Evolutionary conservation across 1,140 invertebrate genomes (phyloP).

Genomic region (Pseudomyrmex dendroicus): DNA sequence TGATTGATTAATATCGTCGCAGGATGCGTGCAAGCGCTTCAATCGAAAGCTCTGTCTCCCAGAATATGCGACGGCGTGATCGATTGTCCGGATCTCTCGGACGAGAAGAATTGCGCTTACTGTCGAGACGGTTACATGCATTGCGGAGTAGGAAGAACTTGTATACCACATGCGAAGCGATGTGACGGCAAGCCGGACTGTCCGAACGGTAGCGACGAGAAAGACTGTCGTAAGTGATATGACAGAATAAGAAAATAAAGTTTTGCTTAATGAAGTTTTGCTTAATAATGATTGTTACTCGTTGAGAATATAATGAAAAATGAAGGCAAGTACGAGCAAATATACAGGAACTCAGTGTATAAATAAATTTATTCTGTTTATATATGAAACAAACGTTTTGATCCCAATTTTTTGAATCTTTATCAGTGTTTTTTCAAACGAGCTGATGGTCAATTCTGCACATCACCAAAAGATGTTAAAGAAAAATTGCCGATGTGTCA

Average conservation of each 20-base stretch:
- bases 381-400: too few species aligned
- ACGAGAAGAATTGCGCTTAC: conserved; percentile 92
- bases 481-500: too few species aligned
- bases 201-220: conserved; percentile 94
- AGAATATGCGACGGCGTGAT: conserved; percentile 94
- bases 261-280: background rate
- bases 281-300: too few species aligned
- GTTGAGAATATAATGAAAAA: too few species aligned
- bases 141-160: conserved; percentile 91
- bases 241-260: background rate
- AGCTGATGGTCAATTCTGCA: too few species aligned
- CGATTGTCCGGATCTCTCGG: conserved; percentile 93
- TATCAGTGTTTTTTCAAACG: too few species aligned
- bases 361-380: too few species aligned
- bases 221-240: conserved; percentile 91
- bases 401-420: too few species aligned
- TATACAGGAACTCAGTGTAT: too few species aligned
- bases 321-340: too few species aligned
- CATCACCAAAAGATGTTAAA: too few species aligned
- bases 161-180: conserved; percentile 89
- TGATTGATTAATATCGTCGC: conserved; percentile 34
- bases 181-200: conserved; percentile 94
- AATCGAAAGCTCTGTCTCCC: conserved; percentile 89
- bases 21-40: conserved; percentile 90
- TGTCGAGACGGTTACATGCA: conserved; percentile 90